A percentile compares a stretch with the other conserved stretches of the same genome.
Conservation (phyloP, 1,140 invertebrate species). For the Panagrolaimus sp. region DNA sequence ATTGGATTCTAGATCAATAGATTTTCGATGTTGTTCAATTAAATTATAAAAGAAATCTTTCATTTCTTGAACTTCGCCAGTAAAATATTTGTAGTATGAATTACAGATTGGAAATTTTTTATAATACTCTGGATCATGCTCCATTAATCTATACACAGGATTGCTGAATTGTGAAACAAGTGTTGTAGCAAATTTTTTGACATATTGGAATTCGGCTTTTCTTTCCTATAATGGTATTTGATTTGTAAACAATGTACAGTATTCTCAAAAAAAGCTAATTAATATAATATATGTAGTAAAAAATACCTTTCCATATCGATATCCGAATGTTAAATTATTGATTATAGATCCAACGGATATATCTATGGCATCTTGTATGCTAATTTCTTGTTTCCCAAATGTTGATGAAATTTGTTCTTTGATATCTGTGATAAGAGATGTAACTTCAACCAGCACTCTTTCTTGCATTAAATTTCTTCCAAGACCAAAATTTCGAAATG, state of each 20-base stretch:
- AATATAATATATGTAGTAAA: too few species aligned
- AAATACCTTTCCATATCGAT: neutral
- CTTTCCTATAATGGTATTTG: too few species aligned
- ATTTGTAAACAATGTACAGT: too few species aligned
- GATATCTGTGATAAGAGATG: neutral
- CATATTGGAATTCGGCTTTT: neutral
- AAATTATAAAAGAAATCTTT: constrained; percentile 16
- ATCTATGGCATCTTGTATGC: neutral
- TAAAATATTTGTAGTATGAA: constrained; percentile 14
- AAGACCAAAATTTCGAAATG: constrained; percentile 31
- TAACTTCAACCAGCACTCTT: neutral
- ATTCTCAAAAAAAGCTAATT: too few species aligned
- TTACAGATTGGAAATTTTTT: constrained; percentile 17
- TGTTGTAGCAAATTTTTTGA: neutral
- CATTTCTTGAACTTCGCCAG: constrained; percentile 15
- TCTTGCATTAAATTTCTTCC: constrained; percentile 31
- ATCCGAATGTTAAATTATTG: constrained; percentile 1
- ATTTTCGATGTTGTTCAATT: constrained; percentile 18
- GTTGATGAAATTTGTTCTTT: neutral
- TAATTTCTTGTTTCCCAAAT: neutral
- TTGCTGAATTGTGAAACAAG: neutral
- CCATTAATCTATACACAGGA: neutral
- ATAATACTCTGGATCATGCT: constrained; percentile 14
- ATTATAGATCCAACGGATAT: constrained; percentile 9
- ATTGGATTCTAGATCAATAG: neutral